Conservation (phyloP, 2,113 vertebrate genomes). For the Himantopus leucocephalus region DNA sequence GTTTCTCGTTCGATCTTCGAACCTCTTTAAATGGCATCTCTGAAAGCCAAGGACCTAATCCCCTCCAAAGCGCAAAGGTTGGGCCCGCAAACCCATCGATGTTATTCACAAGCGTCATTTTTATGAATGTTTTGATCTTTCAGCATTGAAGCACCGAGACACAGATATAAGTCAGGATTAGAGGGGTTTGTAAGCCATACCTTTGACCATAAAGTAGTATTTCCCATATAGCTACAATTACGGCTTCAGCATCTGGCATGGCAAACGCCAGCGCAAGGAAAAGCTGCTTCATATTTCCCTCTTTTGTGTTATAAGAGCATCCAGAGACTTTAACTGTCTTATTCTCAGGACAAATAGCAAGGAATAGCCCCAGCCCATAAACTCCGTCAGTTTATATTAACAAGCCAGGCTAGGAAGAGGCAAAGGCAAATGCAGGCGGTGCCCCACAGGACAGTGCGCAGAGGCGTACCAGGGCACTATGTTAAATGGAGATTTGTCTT, state of each 20-base stretch:
- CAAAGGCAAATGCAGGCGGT: background rate
- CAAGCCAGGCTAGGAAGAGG: background rate
- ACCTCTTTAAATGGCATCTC: background rate
- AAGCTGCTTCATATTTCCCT: background rate
- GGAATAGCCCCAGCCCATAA: background rate
- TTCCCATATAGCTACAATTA: background rate
- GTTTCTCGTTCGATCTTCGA: background rate
- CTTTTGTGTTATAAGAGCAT: background rate
- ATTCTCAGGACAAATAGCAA: background rate
- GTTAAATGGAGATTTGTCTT: background rate
- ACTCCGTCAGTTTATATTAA: background rate
- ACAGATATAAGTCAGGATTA: background rate
- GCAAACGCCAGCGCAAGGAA: background rate
- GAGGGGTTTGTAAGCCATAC: background rate
- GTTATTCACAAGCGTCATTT: fast-evolving
- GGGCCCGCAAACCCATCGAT: background rate
- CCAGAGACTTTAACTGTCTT: background rate
- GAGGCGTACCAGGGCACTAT: fast-evolving
- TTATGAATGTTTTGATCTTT: background rate
- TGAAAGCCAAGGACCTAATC: background rate
- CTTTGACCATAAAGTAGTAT: background rate
- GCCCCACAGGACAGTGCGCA: background rate
- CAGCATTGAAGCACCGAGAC: background rate
- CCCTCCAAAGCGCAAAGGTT: fast-evolving
- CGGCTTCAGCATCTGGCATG: background rate